phyloP scores from a whole-genome alignment of 2,888 invertebrate genomes.

The Lasioglossum calceatum region DNA sequence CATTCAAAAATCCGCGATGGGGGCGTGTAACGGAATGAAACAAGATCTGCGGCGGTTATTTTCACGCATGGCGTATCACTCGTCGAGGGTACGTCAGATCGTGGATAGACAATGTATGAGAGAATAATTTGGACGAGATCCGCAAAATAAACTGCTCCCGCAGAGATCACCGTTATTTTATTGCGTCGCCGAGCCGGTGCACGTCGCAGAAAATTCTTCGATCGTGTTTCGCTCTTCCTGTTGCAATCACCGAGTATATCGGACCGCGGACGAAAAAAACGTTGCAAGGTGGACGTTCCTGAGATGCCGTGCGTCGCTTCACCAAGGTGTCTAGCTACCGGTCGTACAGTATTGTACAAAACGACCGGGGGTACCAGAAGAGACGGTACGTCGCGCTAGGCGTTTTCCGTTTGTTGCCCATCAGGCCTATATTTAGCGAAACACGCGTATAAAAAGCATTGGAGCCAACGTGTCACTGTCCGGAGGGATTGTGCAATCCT shows the following conservation, averaged over 20 bases:
- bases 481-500: constrained; percentile 66
- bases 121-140: not conserved
- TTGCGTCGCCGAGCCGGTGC: not conserved
- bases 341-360: constrained; percentile 21
- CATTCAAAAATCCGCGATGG: not conserved
- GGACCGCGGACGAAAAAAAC: not conserved
- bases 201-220: not conserved
- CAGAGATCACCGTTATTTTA: constrained; percentile 1
- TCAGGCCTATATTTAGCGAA: constrained; percentile 67
- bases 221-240: not conserved
- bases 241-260: not conserved
- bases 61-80: constrained; percentile 7
- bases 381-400: constrained; percentile 25
- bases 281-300: constrained; percentile 1
- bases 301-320: not conserved
- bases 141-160: not conserved
- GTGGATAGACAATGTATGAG: not conserved
- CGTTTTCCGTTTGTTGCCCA: constrained; percentile 56
- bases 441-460: constrained; percentile 65
- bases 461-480: constrained; percentile 67
- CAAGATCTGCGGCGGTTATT: not conserved
- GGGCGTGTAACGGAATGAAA: not conserved
- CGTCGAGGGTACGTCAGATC: not conserved
- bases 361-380: constrained; percentile 3
- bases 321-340: not conserved